Conservation (phyloP, 2,888 invertebrate genomes). For the Idaea straminata region DNA sequence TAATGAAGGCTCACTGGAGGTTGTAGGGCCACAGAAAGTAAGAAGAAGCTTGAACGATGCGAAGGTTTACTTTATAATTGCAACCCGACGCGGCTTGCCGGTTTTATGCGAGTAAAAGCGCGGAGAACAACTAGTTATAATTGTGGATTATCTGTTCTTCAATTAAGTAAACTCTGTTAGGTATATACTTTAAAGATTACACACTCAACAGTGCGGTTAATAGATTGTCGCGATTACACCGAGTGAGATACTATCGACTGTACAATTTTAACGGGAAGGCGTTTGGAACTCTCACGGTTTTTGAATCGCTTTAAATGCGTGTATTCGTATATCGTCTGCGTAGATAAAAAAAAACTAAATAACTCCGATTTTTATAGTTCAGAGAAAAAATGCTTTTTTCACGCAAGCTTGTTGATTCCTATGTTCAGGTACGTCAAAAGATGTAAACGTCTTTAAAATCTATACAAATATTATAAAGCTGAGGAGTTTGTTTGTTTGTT, state of each 20-base stretch:
- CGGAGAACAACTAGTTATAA: neutral
- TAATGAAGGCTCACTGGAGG: too few relatives aligned
- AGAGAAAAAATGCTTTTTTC: too few relatives aligned
- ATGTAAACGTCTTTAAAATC: too few relatives aligned
- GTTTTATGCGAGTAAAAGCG: neutral
- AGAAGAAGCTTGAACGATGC: too few relatives aligned
- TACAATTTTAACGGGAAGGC: slow-evolving; percentile 41
- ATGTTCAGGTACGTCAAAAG: too few relatives aligned
- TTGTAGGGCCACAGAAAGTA: too few relatives aligned
- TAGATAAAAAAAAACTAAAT: too few relatives aligned
- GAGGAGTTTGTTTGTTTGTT: too few relatives aligned
- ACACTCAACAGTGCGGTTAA: slow-evolving; percentile 55
- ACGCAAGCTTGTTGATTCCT: too few relatives aligned
- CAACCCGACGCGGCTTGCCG: too few relatives aligned
- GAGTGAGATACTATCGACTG: slow-evolving; percentile 52
- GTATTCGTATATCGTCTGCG: neutral
- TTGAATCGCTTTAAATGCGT: slow-evolving; percentile 29
- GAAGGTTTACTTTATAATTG: too few relatives aligned
- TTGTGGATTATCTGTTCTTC: neutral
- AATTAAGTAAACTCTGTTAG: neutral
- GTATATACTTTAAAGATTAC: slow-evolving; percentile 40
- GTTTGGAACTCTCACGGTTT: slow-evolving; percentile 59
- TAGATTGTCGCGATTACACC: slow-evolving; percentile 61
- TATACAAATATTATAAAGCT: too few relatives aligned
- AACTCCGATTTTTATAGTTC: neutral